Evolutionary conservation across 2,888 invertebrate genomes (phyloP).

Genomic region (Adineta ricciae): DNA sequence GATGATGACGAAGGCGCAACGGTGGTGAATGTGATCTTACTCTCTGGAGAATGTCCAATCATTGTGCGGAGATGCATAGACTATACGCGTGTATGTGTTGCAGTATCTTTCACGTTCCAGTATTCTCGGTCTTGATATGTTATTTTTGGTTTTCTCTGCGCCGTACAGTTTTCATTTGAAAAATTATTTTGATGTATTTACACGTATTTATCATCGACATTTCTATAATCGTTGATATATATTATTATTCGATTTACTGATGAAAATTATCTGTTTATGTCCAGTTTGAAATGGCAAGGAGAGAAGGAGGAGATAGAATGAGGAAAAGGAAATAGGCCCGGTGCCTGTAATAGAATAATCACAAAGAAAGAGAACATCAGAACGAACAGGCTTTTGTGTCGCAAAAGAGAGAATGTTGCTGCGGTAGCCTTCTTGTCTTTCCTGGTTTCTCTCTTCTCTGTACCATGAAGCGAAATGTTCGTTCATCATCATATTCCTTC

Average conservation of each 20-base stretch:
- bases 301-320: neutral
- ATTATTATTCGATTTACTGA: neutral
- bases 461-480: neutral
- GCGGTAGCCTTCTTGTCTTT: neutral
- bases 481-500: neutral
- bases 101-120: neutral
- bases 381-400: neutral
- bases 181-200: neutral
- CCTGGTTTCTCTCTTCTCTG: neutral
- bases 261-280: neutral
- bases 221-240: neutral
- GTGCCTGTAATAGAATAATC: neutral
- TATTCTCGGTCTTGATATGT: neutral
- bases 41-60: neutral
- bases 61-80: neutral
- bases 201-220: neutral
- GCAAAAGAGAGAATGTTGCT: neutral
- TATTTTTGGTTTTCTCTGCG: too few species aligned
- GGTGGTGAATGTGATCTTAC: neutral
- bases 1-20: neutral
- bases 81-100: neutral
- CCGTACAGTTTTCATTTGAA: too few species aligned
- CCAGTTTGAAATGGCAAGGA: neutral
- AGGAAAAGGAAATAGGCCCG: slow-evolving; percentile 5
- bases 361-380: neutral